Conservation (phyloP, 1,140 invertebrate species). For the Megathymus violae region DNA sequence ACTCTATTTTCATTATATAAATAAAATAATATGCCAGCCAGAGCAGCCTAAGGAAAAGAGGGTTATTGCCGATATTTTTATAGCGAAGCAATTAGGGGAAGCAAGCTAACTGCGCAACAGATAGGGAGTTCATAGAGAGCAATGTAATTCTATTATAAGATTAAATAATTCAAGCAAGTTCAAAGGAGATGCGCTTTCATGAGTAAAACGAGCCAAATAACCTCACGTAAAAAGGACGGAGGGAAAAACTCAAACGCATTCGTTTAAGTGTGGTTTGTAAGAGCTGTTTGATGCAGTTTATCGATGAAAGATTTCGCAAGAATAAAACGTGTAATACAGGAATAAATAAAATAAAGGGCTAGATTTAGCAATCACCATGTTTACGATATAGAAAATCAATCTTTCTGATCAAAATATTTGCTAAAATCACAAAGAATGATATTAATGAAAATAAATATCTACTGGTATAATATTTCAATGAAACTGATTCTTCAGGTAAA, state of each 20-base stretch:
- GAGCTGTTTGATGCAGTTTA: constrained; percentile 4
- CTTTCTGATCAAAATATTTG: too few species aligned
- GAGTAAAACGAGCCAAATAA: constrained; percentile 78
- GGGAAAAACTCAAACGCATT: constrained; percentile 64
- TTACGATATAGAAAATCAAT: too few species aligned
- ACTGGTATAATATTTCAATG: too few species aligned
- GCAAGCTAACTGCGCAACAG: constrained; percentile 55
- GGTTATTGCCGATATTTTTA: constrained; percentile 56
- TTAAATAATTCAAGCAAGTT: constrained; percentile 80
- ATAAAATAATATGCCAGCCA: constrained; percentile 39
- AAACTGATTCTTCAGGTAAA: too few species aligned
- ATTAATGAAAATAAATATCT: too few species aligned
- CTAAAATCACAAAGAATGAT: too few species aligned
- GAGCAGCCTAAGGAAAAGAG: constrained; percentile 38
- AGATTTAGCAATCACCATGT: too few species aligned
- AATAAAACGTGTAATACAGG: neutral
- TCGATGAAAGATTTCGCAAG: constrained; percentile 17
- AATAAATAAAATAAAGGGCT: too few species aligned
- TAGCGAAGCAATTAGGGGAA: constrained; percentile 61
- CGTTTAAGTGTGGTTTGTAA: constrained; percentile 50
- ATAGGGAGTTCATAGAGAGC: constrained; percentile 61
- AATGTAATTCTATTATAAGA: constrained; percentile 80
- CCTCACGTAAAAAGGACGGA: constrained; percentile 58
- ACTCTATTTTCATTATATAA: constrained; percentile 8
- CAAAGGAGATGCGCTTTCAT: constrained; percentile 80